phyloP scores from a whole-genome alignment of 2,797 vertebrate genomes.

The Chelonia mydas region DNA sequence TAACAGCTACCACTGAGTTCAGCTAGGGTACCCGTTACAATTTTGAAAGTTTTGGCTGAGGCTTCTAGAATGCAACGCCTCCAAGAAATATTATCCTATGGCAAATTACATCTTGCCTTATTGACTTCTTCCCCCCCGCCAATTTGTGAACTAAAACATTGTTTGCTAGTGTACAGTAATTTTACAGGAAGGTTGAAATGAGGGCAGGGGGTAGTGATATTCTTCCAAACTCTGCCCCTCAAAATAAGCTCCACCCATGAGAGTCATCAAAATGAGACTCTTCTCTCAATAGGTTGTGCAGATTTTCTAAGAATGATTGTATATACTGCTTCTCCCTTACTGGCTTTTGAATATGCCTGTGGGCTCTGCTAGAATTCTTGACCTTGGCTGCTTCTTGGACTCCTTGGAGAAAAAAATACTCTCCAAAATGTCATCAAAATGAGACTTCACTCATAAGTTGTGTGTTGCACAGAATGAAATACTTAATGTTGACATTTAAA shows the following conservation, averaged over 20 bases:
- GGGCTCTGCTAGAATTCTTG: slow-evolving; percentile 40
- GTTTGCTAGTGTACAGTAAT: not conserved
- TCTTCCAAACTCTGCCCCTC: not conserved
- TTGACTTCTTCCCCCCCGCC: not conserved
- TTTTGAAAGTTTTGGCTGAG: not conserved
- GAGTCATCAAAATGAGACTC: not conserved
- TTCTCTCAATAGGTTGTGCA: not conserved
- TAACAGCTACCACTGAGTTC: not conserved
- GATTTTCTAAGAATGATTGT: not conserved
- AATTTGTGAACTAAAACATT: not conserved
- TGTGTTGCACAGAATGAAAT: slow-evolving; percentile 63
- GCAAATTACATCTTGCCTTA: not conserved
- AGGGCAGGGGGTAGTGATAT: not conserved
- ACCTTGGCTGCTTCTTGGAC: slow-evolving; percentile 40
- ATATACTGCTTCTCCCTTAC: not conserved
- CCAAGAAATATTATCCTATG: not conserved
- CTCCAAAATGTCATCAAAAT: slow-evolving; percentile 62
- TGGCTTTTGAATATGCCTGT: not conserved
- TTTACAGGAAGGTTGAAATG: not conserved
- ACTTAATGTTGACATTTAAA: slow-evolving; percentile 74
- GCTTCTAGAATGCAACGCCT: not conserved
- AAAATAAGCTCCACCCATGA: not conserved
- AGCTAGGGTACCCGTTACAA: not conserved
- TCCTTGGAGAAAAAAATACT: slow-evolving; percentile 28
- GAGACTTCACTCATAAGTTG: slow-evolving; percentile 62